Conservation (phyloP, 1,140 invertebrate genomes). For the Trachelipus rathkii region DNA sequence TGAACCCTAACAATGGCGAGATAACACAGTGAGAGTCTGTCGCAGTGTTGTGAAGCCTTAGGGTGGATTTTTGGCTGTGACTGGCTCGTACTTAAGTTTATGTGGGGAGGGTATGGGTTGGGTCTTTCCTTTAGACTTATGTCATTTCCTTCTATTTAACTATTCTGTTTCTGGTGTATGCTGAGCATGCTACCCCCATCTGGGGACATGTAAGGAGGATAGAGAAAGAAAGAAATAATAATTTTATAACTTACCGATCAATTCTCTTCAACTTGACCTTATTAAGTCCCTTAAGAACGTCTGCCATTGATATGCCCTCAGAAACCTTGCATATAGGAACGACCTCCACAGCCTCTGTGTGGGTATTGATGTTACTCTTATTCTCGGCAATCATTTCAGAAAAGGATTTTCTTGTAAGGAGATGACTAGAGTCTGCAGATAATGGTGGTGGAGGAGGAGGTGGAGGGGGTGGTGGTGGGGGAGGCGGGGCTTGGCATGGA, state of each 20-base stretch:
- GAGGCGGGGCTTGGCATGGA: constrained; percentile 8
- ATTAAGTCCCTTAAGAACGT: constrained; percentile 40
- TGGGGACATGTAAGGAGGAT: too few relatives aligned
- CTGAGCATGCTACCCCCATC: too few relatives aligned
- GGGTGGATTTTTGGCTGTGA: too few relatives aligned
- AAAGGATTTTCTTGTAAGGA: constrained; percentile 12
- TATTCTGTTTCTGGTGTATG: too few relatives aligned
- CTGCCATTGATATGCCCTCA: constrained; percentile 31
- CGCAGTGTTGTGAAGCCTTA: too few relatives aligned
- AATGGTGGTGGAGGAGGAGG: background rate
- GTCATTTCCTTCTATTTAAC: too few relatives aligned
- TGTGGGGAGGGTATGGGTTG: too few relatives aligned
- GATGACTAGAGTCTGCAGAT: background rate
- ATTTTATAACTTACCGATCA: constrained; percentile 25
- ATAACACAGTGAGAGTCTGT: too few relatives aligned
- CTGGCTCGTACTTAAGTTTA: too few relatives aligned
- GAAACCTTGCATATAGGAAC: background rate
- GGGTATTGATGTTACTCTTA: constrained; percentile 33
- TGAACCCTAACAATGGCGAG: too few relatives aligned
- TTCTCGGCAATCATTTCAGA: constrained; percentile 37
- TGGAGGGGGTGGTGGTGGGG: background rate
- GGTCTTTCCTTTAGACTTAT: too few relatives aligned
- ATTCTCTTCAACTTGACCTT: constrained; percentile 39
- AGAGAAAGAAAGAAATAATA: too few relatives aligned
- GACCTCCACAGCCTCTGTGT: constrained; percentile 26